A percentile compares a stretch with the other conserved stretches of the same genome.
phyloP scores from a whole-genome alignment of 2,888 invertebrate species.

The Sclerodermus sp. region DNA sequence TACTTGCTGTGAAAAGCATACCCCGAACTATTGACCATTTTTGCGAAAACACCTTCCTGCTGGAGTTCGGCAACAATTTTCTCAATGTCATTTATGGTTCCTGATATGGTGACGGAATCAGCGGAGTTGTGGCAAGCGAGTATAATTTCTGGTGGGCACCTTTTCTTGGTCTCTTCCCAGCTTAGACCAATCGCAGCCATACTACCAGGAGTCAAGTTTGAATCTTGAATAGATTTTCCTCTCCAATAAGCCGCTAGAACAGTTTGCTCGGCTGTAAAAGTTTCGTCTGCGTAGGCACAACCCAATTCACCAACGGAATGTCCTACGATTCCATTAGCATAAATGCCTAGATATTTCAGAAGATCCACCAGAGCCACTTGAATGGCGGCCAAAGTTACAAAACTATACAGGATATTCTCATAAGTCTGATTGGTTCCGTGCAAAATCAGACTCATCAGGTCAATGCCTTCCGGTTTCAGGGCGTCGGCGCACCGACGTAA shows the following conservation, averaged over 20 bases:
- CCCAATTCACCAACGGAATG: conserved; percentile 92
- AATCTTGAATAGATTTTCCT: conserved; percentile 80
- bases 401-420: conserved; percentile 85
- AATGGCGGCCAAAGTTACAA: conserved; percentile 92
- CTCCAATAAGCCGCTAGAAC: conserved; percentile 93
- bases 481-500: conserved; percentile 76
- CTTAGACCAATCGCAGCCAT: conserved; percentile 93
- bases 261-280: conserved; percentile 91
- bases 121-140: conserved; percentile 94
- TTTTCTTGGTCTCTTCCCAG: conserved; percentile 78
- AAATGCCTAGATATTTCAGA: conserved; percentile 72
- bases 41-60: conserved; percentile 79
- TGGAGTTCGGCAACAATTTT: conserved; percentile 72
- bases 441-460: conserved; percentile 79
- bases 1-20: conserved; percentile 95
- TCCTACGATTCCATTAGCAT: conserved; percentile 93
- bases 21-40: conserved; percentile 82
- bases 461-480: conserved; percentile 76
- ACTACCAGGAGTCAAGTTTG: conserved; percentile 71
- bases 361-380: conserved; percentile 96
- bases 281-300: conserved; percentile 96
- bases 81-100: conserved; percentile 72
- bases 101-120: conserved; percentile 94
- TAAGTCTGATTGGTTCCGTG: conserved; percentile 77
- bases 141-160: conserved; percentile 77